Conservation (phyloP, 53 echinoderm and acorn worm genomes). For the Astropecten irregularis region DNA sequence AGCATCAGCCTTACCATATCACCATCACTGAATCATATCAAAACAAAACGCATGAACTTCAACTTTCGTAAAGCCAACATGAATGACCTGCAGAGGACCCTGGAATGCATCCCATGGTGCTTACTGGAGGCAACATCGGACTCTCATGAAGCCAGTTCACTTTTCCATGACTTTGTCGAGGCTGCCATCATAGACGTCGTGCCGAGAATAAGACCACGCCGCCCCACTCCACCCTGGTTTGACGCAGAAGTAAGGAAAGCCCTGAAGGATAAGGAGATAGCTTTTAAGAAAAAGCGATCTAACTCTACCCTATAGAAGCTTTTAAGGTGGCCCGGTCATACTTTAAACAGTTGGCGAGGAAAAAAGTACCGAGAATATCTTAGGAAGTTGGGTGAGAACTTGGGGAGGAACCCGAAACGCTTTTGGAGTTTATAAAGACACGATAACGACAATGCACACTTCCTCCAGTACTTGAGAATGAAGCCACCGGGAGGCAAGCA, state of each 20-base stretch:
- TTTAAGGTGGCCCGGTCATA: not conserved
- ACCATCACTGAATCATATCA: not conserved
- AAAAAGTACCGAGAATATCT: constrained; percentile 6
- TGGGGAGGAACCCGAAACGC: constrained; percentile 5
- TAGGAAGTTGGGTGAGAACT: not conserved
- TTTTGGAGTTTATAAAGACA: constrained; percentile 14
- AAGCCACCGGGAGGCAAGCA: not conserved
- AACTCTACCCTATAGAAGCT: not conserved
- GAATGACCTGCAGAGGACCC: constrained; percentile 5
- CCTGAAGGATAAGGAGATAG: not conserved
- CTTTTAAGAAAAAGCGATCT: not conserved
- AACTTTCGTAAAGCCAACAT: constrained; percentile 27
- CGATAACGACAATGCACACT: not conserved
- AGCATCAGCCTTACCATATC: no score
- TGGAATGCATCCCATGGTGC: constrained; percentile 25
- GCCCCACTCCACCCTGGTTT: constrained; percentile 34
- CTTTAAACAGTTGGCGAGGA: not conserved
- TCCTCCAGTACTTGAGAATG: not conserved
- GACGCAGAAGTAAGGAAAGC: constrained; percentile 2
- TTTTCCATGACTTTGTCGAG: constrained; percentile 35
- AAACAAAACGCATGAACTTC: constrained; percentile 6
- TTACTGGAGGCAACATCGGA: constrained; percentile 13
- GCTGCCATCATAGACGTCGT: constrained; percentile 22
- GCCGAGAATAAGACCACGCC: constrained; percentile 25
- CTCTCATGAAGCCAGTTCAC: not conserved